These are phyloP conservation scores for Myzus persicae DNA, from an alignment of 1,140 invertebrate species.

Conservation along the genomic window DNA sequence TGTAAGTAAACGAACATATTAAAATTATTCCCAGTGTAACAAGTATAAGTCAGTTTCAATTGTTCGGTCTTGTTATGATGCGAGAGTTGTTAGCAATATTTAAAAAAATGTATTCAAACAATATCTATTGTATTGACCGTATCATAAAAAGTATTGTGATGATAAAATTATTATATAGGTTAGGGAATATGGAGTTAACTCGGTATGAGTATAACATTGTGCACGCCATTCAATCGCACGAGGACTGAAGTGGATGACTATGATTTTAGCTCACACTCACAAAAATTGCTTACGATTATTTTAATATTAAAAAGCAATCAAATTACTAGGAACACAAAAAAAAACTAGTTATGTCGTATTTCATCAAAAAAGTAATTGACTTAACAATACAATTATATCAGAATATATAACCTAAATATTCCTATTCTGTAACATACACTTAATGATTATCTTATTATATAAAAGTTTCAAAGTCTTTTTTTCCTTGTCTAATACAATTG, in stretches of 20 bases:
- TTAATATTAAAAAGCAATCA: constrained; percentile 32
- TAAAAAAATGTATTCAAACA: neutral
- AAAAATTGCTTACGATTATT: constrained; percentile 12
- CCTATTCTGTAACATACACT: constrained; percentile 1
- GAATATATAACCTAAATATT: constrained; percentile 31
- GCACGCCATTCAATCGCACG: neutral
- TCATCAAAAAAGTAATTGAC: constrained; percentile 49
- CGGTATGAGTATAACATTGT: neutral
- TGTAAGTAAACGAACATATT: neutral
- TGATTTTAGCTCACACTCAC: neutral
- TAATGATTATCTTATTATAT: constrained; percentile 34
- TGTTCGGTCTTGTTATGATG: neutral
- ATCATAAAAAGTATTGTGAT: neutral
- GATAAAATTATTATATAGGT: neutral
- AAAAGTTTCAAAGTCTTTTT: neutral
- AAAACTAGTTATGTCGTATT: constrained; percentile 41
- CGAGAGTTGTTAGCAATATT: neutral
- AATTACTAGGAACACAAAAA: constrained; percentile 49
- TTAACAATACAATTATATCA: constrained; percentile 47
- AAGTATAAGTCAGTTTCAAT: neutral
- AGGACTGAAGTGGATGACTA: neutral
- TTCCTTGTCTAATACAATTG: constrained; percentile 38
- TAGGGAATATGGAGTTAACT: neutral
- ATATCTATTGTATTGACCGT: neutral
- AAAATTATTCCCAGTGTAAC: neutral